A percentile compares a stretch with the other conserved stretches of the same genome.
phyloP scores from a whole-genome alignment of 2,113 vertebrate species.

The Piaya cayana region DNA sequence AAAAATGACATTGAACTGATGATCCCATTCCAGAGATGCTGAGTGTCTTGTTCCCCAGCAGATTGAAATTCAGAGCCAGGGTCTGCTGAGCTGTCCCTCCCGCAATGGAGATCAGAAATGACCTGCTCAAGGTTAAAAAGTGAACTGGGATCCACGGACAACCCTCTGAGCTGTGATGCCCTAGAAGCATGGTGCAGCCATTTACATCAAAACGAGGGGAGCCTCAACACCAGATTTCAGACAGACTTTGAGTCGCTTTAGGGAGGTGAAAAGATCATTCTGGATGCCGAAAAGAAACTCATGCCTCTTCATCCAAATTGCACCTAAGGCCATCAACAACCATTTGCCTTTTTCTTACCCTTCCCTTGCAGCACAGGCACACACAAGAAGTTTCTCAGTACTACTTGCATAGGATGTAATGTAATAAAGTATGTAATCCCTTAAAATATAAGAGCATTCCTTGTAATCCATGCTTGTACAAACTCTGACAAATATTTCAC shows the following conservation, averaged over 20 bases:
- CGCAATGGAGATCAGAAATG: background rate
- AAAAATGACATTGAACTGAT: background rate
- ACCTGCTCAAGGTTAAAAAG: background rate
- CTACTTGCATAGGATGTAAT: background rate
- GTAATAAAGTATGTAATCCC: constrained; percentile 5
- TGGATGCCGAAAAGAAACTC: background rate
- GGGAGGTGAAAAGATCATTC: background rate
- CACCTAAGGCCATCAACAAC: background rate
- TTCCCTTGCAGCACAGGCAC: background rate
- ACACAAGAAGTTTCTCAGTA: background rate
- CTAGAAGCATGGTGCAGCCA: rapidly evolving
- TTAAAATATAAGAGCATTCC: constrained; percentile 33
- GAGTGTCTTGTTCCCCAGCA: background rate
- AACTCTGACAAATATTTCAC: background rate
- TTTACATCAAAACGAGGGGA: background rate
- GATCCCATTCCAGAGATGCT: background rate
- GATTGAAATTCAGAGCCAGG: background rate
- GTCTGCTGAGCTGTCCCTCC: background rate
- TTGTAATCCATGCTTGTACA: background rate
- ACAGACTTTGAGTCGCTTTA: background rate
- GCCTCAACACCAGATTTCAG: background rate
- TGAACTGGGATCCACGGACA: background rate
- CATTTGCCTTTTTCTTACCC: background rate
- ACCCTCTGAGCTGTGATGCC: background rate
- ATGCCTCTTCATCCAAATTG: background rate